Base-by-base conservation (phyloP, 2,113 vertebrate species). In the Pelvicachromis taeniatus region DNA sequence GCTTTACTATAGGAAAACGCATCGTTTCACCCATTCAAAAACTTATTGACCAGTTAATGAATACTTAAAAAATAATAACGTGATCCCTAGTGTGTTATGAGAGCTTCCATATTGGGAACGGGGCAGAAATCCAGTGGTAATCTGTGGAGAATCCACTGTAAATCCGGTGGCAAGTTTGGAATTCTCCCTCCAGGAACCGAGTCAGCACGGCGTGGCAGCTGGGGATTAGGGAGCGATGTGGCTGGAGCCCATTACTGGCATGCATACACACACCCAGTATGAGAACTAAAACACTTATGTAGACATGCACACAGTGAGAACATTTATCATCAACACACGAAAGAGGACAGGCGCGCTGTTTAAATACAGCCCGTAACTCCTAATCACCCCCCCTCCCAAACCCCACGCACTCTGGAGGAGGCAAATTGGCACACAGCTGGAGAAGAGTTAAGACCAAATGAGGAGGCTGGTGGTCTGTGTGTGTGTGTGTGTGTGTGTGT, bases 111-210 rank as follows among this genome's bases (percentile, higher is more conserved):
- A 77, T 84, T 78, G 73, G 90, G 87, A 92, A 88, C 54, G 54
- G 52, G 52, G 81, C 70, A 88, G 89, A 90, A 92, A 93, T 94
- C 92, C 92, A 88, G 87, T 78, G 80, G 90, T 85, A 89, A 88
- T 90, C 91, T 94, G 81, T 29, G 2, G 92, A 92, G 90, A 92
- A 94, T 95, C 91, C 80, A 61, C 83, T 94, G 90, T 88, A 95
- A 94, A 95, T 95, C 94, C 90, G 79, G 90, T 92, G 92, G 92
- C 87, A 82, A 89, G 86, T 93, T 92, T 93, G 94, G 92, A 95
- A 95, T 95, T 94, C 89, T 92, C 88, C 86, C 86, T 78, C 85
- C 91, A 95, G 92, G 92, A 95, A 93, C 89, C 90, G 40, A 87
- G 92, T 89, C 88, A 87, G 91, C 85, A 63, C 85, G 16, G 83